These are phyloP conservation scores for Epiblema foenella DNA, from an alignment of 2,888 invertebrate genomes.

Conservation along the genomic window DNA sequence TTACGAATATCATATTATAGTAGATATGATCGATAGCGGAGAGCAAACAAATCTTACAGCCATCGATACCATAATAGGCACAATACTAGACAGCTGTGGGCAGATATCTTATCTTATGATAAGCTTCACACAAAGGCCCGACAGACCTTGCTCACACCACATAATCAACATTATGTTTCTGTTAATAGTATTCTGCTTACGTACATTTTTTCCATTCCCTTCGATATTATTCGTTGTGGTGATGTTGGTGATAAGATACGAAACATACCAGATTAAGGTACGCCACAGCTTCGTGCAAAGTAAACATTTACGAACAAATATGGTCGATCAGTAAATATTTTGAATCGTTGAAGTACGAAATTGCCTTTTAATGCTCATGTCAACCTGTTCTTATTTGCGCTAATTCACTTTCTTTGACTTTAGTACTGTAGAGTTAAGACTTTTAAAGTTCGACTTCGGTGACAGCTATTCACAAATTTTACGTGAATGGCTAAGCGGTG, in stretches of 20 bases:
- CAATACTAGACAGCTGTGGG: slow-evolving; percentile 46
- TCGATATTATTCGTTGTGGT: slow-evolving; percentile 2
- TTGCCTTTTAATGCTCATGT: too few relatives aligned
- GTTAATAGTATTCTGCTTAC: slow-evolving; percentile 27
- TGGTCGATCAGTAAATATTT: background rate
- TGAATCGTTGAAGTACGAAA: background rate
- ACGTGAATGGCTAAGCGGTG: too few relatives aligned
- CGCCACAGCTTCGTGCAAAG: background rate
- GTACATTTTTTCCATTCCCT: slow-evolving; percentile 31
- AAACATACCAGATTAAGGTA: background rate
- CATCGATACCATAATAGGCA: slow-evolving; percentile 42
- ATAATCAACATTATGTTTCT: slow-evolving; percentile 47
- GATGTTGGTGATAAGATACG: slow-evolving; percentile 27
- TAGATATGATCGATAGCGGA: slow-evolving; percentile 13
- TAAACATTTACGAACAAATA: background rate
- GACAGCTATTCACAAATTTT: too few relatives aligned
- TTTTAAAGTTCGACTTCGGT: too few relatives aligned
- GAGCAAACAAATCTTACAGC: slow-evolving; percentile 39
- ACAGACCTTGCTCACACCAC: slow-evolving; percentile 46
- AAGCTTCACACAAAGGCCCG: slow-evolving; percentile 49
- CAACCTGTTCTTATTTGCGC: too few relatives aligned
- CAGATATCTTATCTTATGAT: slow-evolving; percentile 52
- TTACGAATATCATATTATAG: background rate
- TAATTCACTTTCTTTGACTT: too few relatives aligned
- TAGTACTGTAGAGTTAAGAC: too few relatives aligned